Evolutionary conservation across 2,888 invertebrate species (phyloP), one percentile per base, ranked within the genome.

Genomic region (Prosopocoilus inquinatus): DNA sequence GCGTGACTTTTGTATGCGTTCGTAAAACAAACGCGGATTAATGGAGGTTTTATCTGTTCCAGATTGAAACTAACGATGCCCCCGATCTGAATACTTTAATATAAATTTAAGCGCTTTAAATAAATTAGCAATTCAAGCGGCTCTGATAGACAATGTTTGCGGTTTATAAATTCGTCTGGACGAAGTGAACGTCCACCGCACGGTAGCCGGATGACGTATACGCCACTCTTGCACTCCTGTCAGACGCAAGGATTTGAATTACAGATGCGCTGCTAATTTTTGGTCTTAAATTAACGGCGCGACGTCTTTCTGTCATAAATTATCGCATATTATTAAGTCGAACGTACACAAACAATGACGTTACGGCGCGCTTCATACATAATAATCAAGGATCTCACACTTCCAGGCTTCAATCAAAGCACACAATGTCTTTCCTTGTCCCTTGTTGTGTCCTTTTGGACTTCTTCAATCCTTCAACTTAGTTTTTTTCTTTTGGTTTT

Each of bases 101-200:
- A 53, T 50, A 51, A 60, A 64, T 64, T 58, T 59, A 64, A 63
- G 60, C 62, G 55, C 46, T 63, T 64, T 59, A 64, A 64, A 64
- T 61, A 59, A 62, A 64, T 64, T 64, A 63, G 63, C 64, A 64
- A 64, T 62, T 64, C 64, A 63, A 63, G 53, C 60, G 50, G 13
- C 41, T 44, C 47, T 60, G 62, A 64, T 60, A 56, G 58, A 62
- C 55, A 58, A 38, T 57, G 55, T 58, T 59, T 55, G 62, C 60
- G 55, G 58, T 64, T 63, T 55, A 62, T 59, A 60, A 60, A 60
- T 63, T 62, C 60, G 60, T 56, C 58, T 49, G 59, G 45, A 55
- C 39, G 44, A 41, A 34, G 48, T 47, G 57, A 34, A 39, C 50
- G 51, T 57, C 57, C 48, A 47, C 53, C 50, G 47, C 41, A 52